phyloP scores from a whole-genome alignment of 2,113 vertebrate species.

The Panthera leo region DNA sequence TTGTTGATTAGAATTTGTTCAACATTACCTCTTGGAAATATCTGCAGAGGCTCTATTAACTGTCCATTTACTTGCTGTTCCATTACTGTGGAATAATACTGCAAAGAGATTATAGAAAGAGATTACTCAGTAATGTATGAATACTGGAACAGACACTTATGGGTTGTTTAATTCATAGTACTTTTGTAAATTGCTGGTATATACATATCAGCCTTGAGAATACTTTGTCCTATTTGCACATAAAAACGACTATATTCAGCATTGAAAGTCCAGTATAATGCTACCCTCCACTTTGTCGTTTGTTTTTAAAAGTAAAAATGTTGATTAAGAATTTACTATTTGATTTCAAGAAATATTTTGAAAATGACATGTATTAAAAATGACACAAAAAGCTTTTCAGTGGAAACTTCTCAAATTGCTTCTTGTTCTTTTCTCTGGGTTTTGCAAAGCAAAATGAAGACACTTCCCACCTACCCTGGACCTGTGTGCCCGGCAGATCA shows the following conservation, averaged over 20 bases:
- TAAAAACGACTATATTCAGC: neutral
- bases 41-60: slow-evolving; percentile 96
- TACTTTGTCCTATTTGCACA: neutral
- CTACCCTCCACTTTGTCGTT: neutral
- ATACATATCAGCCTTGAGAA: slow-evolving; percentile 11
- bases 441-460: slow-evolving; percentile 53
- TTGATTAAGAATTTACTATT: slow-evolving; percentile 58
- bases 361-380: slow-evolving; percentile 45
- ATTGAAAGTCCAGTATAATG: slow-evolving; percentile 26
- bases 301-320: slow-evolving; percentile 66
- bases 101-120: slow-evolving; percentile 82
- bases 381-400: slow-evolving; percentile 36
- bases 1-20: slow-evolving; percentile 78
- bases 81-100: slow-evolving; percentile 98
- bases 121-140: slow-evolving; percentile 74
- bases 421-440: neutral
- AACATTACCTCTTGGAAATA: slow-evolving; percentile 94
- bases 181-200: slow-evolving; percentile 26
- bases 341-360: slow-evolving; percentile 49
- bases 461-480: neutral
- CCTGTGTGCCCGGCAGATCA: neutral
- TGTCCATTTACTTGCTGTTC: slow-evolving; percentile 97
- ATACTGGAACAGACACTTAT: slow-evolving; percentile 41
- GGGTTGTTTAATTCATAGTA: slow-evolving; percentile 55
- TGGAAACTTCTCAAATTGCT: slow-evolving; percentile 6